A percentile compares a stretch with the other conserved stretches of the same genome.
These are phyloP conservation scores for Aldabrachelys gigantea DNA, from an alignment of 2,113 vertebrate species.

Conservation along the genomic window DNA sequence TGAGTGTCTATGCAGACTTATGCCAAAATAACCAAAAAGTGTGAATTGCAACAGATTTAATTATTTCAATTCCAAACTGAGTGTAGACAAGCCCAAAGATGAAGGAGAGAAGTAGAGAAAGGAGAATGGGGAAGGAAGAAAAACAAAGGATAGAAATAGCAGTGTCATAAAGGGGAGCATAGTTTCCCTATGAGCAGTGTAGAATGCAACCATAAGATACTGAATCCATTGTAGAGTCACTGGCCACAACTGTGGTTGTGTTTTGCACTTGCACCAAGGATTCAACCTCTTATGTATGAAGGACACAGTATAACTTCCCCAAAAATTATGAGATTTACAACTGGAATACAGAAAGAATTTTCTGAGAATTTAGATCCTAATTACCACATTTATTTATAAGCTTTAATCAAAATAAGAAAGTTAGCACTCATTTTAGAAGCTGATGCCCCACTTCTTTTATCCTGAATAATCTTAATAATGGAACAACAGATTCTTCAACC, in stretches of 20 bases:
- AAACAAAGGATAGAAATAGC: not conserved
- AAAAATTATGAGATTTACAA: not conserved
- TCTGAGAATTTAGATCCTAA: too few relatives aligned
- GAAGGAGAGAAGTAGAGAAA: not conserved
- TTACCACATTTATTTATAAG: too few relatives aligned
- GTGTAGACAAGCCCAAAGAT: not conserved
- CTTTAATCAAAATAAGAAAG: not conserved
- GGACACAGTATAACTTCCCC: not conserved
- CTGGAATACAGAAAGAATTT: too few relatives aligned
- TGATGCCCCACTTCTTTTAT: not conserved
- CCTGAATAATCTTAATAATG: not conserved
- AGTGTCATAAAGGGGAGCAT: not conserved
- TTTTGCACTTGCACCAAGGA: not conserved
- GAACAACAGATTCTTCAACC: not conserved
- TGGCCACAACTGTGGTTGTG: not conserved
- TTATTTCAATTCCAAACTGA: not conserved
- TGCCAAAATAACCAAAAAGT: not conserved
- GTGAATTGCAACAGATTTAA: not conserved
- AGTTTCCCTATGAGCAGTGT: not conserved
- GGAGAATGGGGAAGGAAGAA: not conserved
- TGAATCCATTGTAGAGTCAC: not conserved
- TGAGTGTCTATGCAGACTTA: not conserved
- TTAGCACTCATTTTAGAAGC: not conserved
- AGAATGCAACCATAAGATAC: not conserved
- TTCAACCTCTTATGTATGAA: not conserved